Evolutionary conservation across 2,888 invertebrate species (phyloP).

Genomic region (Papilio protenor): DNA sequence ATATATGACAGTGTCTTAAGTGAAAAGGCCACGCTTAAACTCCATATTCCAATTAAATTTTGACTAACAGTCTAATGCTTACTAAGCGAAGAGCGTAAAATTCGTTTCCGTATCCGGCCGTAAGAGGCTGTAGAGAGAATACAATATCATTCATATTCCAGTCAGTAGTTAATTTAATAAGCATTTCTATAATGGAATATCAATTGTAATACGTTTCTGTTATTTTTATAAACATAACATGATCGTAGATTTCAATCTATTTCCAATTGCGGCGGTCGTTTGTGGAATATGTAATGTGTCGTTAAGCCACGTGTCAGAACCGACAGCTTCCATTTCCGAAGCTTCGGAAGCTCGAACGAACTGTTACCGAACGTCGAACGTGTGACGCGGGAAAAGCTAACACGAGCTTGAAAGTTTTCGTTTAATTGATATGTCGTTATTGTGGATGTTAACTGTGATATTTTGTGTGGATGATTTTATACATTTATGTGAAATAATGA

Average conservation of each 20-base stretch:
- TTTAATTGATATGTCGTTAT: neutral
- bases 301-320: conserved; percentile 44
- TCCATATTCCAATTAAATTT: too few relatives aligned
- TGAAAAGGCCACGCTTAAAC: too few relatives aligned
- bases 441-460: neutral
- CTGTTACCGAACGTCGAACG: conserved; percentile 7
- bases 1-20: too few relatives aligned
- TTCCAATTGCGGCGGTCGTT: conserved; percentile 14
- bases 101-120: neutral
- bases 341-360: conserved; percentile 54
- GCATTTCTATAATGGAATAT: conserved; percentile 1
- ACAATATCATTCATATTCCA: neutral
- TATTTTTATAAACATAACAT: conserved; percentile 13
- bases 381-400: neutral
- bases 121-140: neutral
- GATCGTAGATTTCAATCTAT: conserved; percentile 19
- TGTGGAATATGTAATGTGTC: conserved; percentile 49
- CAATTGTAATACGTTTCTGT: neutral
- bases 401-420: neutral
- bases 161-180: neutral
- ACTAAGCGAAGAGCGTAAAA: too few relatives aligned
- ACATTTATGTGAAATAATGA: neutral
- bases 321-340: conserved; percentile 73
- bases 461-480: neutral
- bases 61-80: too few relatives aligned